These are phyloP conservation scores for Coremacera marginata DNA, from an alignment of 2,888 invertebrate genomes.

Conservation along the genomic window DNA sequence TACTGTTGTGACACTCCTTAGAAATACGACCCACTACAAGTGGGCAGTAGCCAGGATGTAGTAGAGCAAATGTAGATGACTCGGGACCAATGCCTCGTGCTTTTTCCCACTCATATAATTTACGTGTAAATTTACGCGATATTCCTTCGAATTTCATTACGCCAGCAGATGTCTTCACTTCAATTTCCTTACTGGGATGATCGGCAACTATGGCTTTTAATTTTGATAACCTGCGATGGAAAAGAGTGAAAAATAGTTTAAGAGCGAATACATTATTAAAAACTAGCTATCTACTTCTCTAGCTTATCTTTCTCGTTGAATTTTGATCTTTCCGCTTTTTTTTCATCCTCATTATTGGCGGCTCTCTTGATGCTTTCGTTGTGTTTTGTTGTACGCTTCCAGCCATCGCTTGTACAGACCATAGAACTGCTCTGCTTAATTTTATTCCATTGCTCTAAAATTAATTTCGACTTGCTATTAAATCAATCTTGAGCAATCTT, in stretches of 20 bases:
- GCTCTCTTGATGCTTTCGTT: conserved; percentile 55
- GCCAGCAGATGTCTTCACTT: conserved; percentile 86
- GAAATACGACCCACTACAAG: conserved; percentile 65
- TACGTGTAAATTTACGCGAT: conserved; percentile 89
- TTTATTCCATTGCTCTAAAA: conserved; percentile 83
- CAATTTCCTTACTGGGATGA: conserved; percentile 76
- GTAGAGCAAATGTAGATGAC: conserved; percentile 84
- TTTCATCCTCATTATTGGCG: conserved; percentile 65
- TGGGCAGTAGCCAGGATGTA: conserved; percentile 74
- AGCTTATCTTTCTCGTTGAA: conserved; percentile 76
- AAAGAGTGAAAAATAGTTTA: neutral
- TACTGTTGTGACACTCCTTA: conserved; percentile 62
- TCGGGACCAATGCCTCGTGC: conserved; percentile 89
- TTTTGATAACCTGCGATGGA: conserved; percentile 60
- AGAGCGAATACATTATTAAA: neutral
- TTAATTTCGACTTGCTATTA: neutral
- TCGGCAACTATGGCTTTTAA: conserved; percentile 72
- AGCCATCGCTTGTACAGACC: conserved; percentile 63
- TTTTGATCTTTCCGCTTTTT: conserved; percentile 73
- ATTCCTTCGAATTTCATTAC: conserved; percentile 88
- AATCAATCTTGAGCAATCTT: no score
- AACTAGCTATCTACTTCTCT: conserved; percentile 60
- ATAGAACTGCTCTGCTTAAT: conserved; percentile 76
- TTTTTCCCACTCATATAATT: conserved; percentile 92
- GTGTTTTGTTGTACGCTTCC: conserved; percentile 59